Base-by-base conservation (phyloP, 2,797 vertebrate genomes). In the Myiotriccus ornatus region DNA sequence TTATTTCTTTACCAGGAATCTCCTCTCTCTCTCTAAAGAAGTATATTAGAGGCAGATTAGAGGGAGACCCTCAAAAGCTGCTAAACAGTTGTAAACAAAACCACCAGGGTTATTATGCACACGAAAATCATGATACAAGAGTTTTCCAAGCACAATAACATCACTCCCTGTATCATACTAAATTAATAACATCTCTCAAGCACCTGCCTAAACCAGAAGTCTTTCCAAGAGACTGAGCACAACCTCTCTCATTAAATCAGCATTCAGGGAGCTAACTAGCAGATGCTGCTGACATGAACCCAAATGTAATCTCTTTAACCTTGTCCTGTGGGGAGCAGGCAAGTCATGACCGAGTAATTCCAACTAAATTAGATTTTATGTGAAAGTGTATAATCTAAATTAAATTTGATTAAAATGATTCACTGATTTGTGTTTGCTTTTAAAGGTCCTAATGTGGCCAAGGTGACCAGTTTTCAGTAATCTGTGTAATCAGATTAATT, bases 291-390 rank as follows among this genome's bases (percentile, higher is more conserved):
- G 98, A 98, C 98, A 98, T 97, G 98, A 97, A 98, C 98, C 94
- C 97, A 93, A 93, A 97, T 98, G 98, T 99, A 99, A 99, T 99
- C 99, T 99, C 98, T 99, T 98, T 99, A 99, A 99, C 98, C 98
- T 98, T 98, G 97, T 98, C 98, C 98, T 98, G 97, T 98, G 97
- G 97, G 95, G 97, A 98, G 87, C 96, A 96, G 97, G 98, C 97
- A 98, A 98, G 98, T 98, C 98, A 95, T 98, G 98, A 99, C 98
- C 97, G 96, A 97, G 96, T 98, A 98, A 97, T 98, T 97, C 97
- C 98, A 95, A 96, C 86, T 96, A 98, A 97, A 98, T 98, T 98
- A 98, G 98, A 97, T 98, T 98, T 97, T 96, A 97, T 95, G 97
- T 96, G 98, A 96, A 96, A 97, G 96, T 97, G 96, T 97, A 96